Evolutionary conservation across 2,113 vertebrate genomes (phyloP).

Genomic region (Tachycineta bicolor): DNA sequence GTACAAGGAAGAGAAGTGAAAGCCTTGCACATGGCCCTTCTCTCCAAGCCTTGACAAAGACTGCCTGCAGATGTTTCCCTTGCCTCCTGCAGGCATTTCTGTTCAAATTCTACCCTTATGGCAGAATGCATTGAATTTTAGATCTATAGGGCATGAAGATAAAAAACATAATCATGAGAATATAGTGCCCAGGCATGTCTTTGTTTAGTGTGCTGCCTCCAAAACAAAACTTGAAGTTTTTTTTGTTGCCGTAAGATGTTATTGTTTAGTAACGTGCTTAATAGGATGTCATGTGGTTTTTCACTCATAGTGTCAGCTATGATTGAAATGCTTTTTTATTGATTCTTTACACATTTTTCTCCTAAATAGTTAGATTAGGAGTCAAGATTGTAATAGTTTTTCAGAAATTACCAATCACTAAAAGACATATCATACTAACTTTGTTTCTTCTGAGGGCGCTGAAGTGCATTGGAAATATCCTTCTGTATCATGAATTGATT

Average conservation of each 20-base stretch:
- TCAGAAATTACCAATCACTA: conserved; percentile 22
- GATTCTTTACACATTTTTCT: neutral
- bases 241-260: neutral
- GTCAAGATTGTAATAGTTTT: neutral
- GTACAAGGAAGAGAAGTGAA: neutral
- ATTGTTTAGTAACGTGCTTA: neutral
- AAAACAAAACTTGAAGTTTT: neutral
- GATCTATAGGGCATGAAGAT: neutral
- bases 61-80: neutral
- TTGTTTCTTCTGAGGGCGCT: conserved; percentile 33
- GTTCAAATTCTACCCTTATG: neutral
- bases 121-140: neutral
- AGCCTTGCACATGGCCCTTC: neutral
- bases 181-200: neutral
- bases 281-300: neutral
- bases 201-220: neutral
- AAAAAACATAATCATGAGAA: neutral
- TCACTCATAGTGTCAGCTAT: neutral
- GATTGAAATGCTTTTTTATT: neutral
- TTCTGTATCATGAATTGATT: conserved; percentile 39
- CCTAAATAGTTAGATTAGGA: neutral
- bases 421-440: conserved; percentile 26
- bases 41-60: neutral
- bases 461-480: conserved; percentile 51
- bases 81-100: neutral